Conservation (phyloP, 2,797 vertebrate genomes). For the Sebastes cheni region DNA sequence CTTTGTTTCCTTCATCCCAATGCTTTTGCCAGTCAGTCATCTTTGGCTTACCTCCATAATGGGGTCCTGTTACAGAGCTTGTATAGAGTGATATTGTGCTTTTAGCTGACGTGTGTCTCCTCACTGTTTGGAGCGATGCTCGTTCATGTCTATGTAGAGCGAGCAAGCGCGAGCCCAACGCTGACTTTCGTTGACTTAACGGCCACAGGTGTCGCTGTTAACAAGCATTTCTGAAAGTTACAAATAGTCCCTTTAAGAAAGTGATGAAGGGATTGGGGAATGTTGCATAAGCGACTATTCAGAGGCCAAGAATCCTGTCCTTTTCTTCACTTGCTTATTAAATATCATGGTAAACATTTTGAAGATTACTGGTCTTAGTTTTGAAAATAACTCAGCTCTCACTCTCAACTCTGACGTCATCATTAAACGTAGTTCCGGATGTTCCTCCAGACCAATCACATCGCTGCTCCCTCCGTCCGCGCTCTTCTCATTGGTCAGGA, state of each 20-base stretch:
- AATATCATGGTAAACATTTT: not conserved
- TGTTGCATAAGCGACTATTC: not conserved
- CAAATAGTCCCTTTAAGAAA: not conserved
- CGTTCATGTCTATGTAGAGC: no score
- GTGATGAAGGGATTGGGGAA: not conserved
- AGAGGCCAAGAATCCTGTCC: not conserved
- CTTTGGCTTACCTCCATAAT: no score
- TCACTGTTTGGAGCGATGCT: no score
- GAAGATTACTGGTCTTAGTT: not conserved
- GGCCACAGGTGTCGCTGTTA: no score
- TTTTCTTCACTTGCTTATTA: not conserved
- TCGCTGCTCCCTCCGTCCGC: not conserved
- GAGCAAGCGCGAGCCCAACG: no score
- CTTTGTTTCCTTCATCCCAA: no score
- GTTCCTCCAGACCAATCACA: conserved; percentile 61
- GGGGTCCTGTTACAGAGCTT: no score
- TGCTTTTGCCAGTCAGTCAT: no score
- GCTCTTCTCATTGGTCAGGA: conserved; percentile 33
- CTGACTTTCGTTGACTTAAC: no score
- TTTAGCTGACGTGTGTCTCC: no score
- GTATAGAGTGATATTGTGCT: no score
- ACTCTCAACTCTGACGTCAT: not conserved
- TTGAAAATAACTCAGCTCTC: not conserved
- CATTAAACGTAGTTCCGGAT: not conserved
- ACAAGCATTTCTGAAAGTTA: no score